Conservation (phyloP, 2,888 invertebrate genomes). For the Machimus rusticus region DNA sequence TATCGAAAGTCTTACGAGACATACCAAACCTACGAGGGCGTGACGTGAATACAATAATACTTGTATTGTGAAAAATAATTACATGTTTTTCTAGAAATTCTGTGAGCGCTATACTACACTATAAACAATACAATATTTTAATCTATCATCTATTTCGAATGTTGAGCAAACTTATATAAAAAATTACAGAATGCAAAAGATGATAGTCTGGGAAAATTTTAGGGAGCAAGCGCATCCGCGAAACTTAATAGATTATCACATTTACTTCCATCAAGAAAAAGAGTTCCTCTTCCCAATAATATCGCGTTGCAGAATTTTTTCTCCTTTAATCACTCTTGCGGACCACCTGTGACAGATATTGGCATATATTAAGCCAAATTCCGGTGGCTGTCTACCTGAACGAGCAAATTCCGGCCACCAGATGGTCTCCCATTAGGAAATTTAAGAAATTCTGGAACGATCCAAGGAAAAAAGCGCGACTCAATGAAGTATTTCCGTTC, state of each 20-base stretch:
- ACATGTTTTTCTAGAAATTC: too few relatives aligned
- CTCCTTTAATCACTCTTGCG: not conserved
- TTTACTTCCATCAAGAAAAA: not conserved
- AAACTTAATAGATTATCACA: not conserved
- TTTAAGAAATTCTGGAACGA: not conserved
- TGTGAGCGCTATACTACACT: too few relatives aligned
- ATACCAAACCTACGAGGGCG: too few relatives aligned
- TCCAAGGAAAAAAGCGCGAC: not conserved
- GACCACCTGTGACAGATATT: slow-evolving; percentile 32
- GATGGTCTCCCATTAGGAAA: slow-evolving; percentile 21
- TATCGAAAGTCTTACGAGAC: too few relatives aligned
- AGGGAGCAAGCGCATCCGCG: not conserved
- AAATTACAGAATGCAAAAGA: not conserved
- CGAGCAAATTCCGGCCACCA: not conserved
- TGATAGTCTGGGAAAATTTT: not conserved
- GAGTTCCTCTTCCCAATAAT: not conserved
- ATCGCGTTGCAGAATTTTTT: slow-evolving; percentile 8
- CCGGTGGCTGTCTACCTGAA: slow-evolving; percentile 32
- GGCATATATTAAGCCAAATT: slow-evolving; percentile 14
- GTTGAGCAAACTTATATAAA: too few relatives aligned
- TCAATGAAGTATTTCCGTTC: not conserved
- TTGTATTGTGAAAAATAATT: too few relatives aligned
- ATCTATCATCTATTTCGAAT: too few relatives aligned
- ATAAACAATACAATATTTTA: too few relatives aligned
- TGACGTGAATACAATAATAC: too few relatives aligned